Evolutionary conservation across 2,113 vertebrate genomes (phyloP).

Genomic region (Tragulus kanchil): DNA sequence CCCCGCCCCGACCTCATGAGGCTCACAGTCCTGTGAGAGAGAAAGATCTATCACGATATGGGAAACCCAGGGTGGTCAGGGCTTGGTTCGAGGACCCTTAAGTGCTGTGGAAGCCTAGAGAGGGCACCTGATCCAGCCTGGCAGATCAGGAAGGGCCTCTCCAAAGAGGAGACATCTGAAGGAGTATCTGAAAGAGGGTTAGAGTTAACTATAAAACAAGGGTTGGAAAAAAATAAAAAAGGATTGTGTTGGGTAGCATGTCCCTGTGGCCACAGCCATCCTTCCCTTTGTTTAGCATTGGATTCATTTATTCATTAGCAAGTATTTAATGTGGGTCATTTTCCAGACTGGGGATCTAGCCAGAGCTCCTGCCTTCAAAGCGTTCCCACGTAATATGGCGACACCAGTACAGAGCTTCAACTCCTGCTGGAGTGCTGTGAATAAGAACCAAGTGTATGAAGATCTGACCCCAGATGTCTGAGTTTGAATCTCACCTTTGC

Average conservation of each 20-base stretch:
- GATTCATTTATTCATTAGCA: constrained; percentile 22
- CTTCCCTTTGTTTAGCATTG: neutral
- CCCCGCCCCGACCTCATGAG: accelerated
- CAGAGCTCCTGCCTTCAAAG: neutral
- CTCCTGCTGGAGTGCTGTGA: neutral
- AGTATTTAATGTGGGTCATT: constrained; percentile 17
- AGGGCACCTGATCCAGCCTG: neutral
- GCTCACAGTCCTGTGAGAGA: neutral
- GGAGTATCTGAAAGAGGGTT: neutral
- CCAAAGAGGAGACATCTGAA: neutral
- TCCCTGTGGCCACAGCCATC: neutral
- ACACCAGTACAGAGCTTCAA: neutral
- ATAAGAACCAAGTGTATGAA: neutral
- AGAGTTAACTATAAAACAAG: constrained; percentile 12
- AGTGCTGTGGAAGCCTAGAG: neutral
- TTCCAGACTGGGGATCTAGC: neutral
- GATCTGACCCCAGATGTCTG: neutral
- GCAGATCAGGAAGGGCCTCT: neutral
- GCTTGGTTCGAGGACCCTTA: neutral
- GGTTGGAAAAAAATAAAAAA: neutral
- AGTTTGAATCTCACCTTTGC: neutral
- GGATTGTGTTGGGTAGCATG: neutral
- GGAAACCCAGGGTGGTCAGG: neutral
- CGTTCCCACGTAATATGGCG: neutral
- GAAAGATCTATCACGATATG: neutral